Evolutionary conservation across 2,113 vertebrate genomes (phyloP), one percentile per base, ranked within the genome.

Genomic region (Grammomys surdaster): DNA sequence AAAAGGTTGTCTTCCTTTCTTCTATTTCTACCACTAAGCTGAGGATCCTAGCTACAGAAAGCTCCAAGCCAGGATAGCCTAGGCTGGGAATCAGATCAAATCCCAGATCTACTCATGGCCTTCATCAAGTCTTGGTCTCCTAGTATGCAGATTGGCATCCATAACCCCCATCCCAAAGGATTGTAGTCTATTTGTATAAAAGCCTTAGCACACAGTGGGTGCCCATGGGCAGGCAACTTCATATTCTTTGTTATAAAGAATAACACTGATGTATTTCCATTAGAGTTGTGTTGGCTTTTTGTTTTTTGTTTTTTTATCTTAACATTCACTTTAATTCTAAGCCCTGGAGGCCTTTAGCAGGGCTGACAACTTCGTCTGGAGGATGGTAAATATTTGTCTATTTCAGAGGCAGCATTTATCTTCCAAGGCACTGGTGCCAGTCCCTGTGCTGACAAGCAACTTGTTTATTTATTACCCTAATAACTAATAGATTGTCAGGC

Each of bases 401-500:
- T 98, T 98, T 96, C 98, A 98, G 98, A 98, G 93, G 98, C 98
- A 98, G 98, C 98, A 98, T 99, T 99, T 98, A 98, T 99, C 98
- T 98, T 98, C 97, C 97, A 98, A 98, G 97, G 98, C 98, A 84
- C 96, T 98, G 96, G 94, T 98, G 98, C 98, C 98, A 98, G 98
- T 99, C 98, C 98, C 98, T 5, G 94, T 97, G 98, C 98, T 98
- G 98, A 98, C 98, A 98, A 98, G 98, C 98, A 98, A 98, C 98
- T 98, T 98, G 98, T 98, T 98, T 98, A 98, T 99, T 98, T 98
- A 98, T 98, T 98, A 98, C 97, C 97, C 97, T 98, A 98, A 98
- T 98, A 99, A 98, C 98, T 98, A 99, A 99, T 98, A 98, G 98
- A 98, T 98, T 98, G 98, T 99, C 98, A 98, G 96, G 96, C 98